Conservation (phyloP, 2,888 invertebrate species). For the Tolmerus cingulatus region DNA sequence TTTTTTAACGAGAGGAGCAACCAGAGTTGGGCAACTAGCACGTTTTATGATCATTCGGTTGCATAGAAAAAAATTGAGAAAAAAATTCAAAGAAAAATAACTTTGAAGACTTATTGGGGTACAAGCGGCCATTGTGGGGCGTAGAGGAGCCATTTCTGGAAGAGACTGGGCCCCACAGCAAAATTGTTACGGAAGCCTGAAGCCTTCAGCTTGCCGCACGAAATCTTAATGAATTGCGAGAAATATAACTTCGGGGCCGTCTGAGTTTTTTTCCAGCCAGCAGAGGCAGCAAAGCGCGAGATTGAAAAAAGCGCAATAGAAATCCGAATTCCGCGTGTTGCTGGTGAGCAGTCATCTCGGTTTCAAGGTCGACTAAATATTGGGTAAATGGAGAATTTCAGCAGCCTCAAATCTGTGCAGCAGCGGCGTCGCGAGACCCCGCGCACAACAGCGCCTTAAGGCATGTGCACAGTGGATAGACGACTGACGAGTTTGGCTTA, state of each 20-base stretch:
- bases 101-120: not conserved
- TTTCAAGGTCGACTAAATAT: slow-evolving; percentile 13
- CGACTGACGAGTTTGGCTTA: not conserved
- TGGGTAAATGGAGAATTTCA: not conserved
- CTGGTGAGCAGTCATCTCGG: slow-evolving; percentile 5
- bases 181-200: not conserved
- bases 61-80: not conserved
- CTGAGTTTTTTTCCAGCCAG: not conserved
- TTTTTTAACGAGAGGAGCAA: not conserved
- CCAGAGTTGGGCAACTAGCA: not conserved
- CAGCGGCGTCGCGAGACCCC: not conserved
- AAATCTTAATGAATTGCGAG: slow-evolving; percentile 15
- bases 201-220: not conserved
- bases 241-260: not conserved
- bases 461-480: not conserved
- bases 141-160: not conserved
- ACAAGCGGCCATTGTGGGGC: not conserved
- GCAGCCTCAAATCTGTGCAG: not conserved
- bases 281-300: not conserved
- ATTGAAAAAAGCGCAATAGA: not conserved
- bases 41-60: not conserved
- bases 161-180: not conserved
- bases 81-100: not conserved
- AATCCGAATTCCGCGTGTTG: not conserved
- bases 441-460: not conserved